Evolutionary conservation across 2,113 vertebrate species (phyloP).

Genomic region (Petrocephalus zakoni): DNA sequence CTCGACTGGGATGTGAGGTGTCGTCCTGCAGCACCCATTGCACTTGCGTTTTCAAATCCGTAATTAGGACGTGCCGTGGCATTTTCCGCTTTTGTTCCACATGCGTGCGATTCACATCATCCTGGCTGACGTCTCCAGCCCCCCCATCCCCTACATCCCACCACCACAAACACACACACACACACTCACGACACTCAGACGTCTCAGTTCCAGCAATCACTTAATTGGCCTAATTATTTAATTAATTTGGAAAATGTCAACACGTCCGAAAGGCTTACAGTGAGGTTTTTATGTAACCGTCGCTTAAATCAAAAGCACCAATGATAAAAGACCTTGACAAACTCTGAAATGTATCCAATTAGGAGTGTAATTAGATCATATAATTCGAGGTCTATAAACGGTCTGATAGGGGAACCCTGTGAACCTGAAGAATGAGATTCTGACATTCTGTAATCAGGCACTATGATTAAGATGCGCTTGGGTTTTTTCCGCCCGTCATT

Average conservation of each 20-base stretch:
- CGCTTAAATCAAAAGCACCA: slow-evolving; percentile 34
- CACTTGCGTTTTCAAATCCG: not conserved
- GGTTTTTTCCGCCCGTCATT: slow-evolving; percentile 15
- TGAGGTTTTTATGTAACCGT: not conserved
- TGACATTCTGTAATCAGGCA: slow-evolving; percentile 45
- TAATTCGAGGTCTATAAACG: slow-evolving; percentile 50
- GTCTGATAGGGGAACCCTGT: slow-evolving; percentile 38
- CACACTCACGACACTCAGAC: not conserved
- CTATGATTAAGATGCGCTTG: slow-evolving; percentile 40
- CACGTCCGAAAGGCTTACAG: slow-evolving; percentile 20
- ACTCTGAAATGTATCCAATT: slow-evolving; percentile 46
- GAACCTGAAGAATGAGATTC: slow-evolving; percentile 47
- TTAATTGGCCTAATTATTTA: slow-evolving; percentile 37
- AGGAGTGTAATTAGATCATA: slow-evolving; percentile 44
- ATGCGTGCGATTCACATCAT: slow-evolving; percentile 42
- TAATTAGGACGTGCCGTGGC: not conserved
- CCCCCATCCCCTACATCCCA: not conserved
- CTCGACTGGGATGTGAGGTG: not conserved
- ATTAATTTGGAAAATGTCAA: slow-evolving; percentile 40
- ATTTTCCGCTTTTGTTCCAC: slow-evolving; percentile 46
- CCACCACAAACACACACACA: not conserved
- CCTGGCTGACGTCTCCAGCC: slow-evolving; percentile 16
- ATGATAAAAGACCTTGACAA: slow-evolving; percentile 53
- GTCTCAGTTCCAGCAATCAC: slow-evolving; percentile 35
- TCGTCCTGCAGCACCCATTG: not conserved